A percentile compares a stretch with the other conserved stretches of the same genome.
Evolutionary conservation across 2,797 vertebrate genomes (phyloP).

Genomic region (Platalea minor): DNA sequence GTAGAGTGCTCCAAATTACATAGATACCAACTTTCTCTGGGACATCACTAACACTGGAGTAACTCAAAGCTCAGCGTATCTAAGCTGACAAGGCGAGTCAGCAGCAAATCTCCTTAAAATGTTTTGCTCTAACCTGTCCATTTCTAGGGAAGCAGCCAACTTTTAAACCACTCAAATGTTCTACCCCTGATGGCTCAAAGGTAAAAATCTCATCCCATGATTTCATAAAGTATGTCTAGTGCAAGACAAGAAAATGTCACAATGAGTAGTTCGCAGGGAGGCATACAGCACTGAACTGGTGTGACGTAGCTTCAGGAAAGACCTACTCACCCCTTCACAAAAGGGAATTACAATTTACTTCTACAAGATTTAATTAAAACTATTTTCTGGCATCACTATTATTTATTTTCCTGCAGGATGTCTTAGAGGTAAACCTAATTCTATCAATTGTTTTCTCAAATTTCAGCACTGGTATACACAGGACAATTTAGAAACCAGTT

Average conservation of each 20-base stretch:
- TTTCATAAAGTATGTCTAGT: not conserved
- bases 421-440: not conserved
- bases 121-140: not conserved
- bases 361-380: not conserved
- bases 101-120: not conserved
- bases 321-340: not conserved
- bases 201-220: not conserved
- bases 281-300: not conserved
- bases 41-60: not conserved
- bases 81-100: not conserved
- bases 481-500: not conserved
- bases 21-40: not conserved
- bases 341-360: not conserved
- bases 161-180: not conserved
- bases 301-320: not conserved
- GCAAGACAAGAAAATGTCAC: not conserved
- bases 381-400: not conserved
- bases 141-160: not conserved
- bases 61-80: not conserved
- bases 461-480: not conserved
- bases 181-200: not conserved
- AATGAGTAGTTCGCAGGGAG: not conserved
- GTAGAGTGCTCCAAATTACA: not conserved
- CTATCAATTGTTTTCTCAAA: not conserved
- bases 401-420: not conserved